Base-by-base conservation (phyloP, 92 coral and sea anemone species). In the Meandrina meandrites region DNA sequence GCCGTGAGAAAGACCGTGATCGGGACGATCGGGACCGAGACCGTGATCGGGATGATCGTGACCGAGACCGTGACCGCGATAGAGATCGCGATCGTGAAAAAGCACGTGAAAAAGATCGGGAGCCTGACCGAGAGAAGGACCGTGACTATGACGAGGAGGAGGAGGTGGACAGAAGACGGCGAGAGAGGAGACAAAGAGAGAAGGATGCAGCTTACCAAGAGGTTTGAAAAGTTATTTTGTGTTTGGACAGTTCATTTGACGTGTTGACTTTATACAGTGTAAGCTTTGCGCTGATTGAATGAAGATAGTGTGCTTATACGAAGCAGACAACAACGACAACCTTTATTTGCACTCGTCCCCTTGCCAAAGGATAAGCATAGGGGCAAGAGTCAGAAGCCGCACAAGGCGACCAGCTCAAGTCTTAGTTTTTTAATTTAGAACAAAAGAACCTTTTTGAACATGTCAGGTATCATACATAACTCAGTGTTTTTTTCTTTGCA, bases 141-240 rank as follows among this genome's bases (percentile, higher is more conserved):
- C 90, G 96, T 53, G 98, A 96, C 30, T 90, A 91, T 53, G 99
- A 97, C 86, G 99, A 97, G 70, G 92, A 90, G 74, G 99, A 97
- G 42, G 84, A 88, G 86, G 84, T 87, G 35, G 99, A 97, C 90
- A 92, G 93, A 58, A 62, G 99, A 70, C 92, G 96, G 70, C 97
- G 91, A 17, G 99, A 97, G 74, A 91, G 99, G 36, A 92, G 88
- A 85, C 92, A 89, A 47, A 89, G 98, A 8, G 99, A 95, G 89
- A 86, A 96, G 58, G 98, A 95, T 80, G 88, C 84, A 34, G 94
- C 99, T 28, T 97, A 91, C 69, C 95, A 91, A 48, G 98, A 97
- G 97, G 99, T 97, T 78, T 67, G 35, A 8, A 19, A 75, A 31
- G 42, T 40, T 21, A 0, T 47, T 74, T 8, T 60, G 62, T 0